Percentiles rank a stretch among this genome's conserved stretches.
Evolutionary conservation across 2,113 vertebrate genomes (phyloP).

Genomic region (Desmodus rotundus): DNA sequence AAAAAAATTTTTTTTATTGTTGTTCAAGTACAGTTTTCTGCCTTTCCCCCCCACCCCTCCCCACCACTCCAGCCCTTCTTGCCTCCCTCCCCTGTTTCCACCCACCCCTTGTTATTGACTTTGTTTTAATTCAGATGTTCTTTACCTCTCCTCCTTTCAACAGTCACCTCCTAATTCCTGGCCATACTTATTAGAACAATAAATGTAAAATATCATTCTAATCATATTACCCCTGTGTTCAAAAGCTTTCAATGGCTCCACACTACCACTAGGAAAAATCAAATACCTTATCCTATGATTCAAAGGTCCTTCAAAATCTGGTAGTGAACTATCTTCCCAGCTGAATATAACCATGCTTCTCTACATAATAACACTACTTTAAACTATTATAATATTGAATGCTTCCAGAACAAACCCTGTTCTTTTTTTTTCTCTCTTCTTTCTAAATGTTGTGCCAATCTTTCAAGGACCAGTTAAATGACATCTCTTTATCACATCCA

Average conservation of each 20-base stretch:
- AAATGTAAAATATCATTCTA: neutral
- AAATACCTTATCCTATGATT: neutral
- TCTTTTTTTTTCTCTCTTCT: neutral
- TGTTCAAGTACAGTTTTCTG: too few relatives aligned
- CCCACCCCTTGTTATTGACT: neutral
- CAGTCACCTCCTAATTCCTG: neutral
- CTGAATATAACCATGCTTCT: neutral
- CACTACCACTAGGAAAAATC: neutral
- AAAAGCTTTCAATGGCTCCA: neutral
- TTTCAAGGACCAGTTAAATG: neutral
- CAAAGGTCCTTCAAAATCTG: neutral
- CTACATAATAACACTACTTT: neutral
- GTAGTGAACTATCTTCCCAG: neutral
- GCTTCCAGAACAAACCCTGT: neutral
- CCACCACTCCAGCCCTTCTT: too few relatives aligned
- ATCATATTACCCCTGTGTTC: neutral
- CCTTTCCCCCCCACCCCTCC: too few relatives aligned
- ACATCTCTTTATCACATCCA: neutral
- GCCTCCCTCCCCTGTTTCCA: too few relatives aligned
- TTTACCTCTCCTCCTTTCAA: neutral
- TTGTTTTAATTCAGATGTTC: neutral
- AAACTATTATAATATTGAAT: neutral
- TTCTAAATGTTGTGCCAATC: neutral
- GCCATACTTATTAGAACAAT: neutral
- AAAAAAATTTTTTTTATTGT: too few relatives aligned